A percentile compares a stretch with the other conserved stretches of the same genome.
These are phyloP conservation scores for Pelochelys cantorii DNA, from an alignment of 2,797 vertebrate species.

Conservation along the genomic window DNA sequence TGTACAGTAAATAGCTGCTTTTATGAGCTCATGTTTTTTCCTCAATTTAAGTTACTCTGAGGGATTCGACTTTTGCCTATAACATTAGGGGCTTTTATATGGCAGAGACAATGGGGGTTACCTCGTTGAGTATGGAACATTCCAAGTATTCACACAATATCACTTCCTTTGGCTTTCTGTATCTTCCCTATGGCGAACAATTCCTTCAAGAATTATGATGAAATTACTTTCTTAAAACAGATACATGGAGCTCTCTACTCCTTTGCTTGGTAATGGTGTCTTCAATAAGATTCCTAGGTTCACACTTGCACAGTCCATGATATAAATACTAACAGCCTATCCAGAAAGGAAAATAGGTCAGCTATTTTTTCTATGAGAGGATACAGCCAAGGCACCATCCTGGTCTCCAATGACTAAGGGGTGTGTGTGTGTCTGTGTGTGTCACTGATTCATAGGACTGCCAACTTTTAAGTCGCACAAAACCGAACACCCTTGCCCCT, in stretches of 20 bases:
- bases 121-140: slow-evolving; percentile 44
- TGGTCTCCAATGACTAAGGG: background rate
- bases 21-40: rapidly evolving
- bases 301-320: background rate
- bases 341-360: background rate
- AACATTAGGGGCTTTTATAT: background rate
- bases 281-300: background rate
- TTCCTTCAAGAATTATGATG: slow-evolving; percentile 29
- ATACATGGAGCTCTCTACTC: slow-evolving; percentile 2
- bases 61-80: slow-evolving; percentile 16
- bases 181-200: slow-evolving; percentile 45
- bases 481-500: too few relatives aligned
- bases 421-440: background rate
- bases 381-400: background rate
- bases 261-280: slow-evolving; percentile 29
- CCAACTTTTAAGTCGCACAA: too few relatives aligned
- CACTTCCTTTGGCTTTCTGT: slow-evolving; percentile 24
- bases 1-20: background rate
- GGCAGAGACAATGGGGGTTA: background rate
- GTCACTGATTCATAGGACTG: background rate
- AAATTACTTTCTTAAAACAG: slow-evolving; percentile 32
- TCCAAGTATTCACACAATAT: slow-evolving; percentile 27
- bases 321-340: slow-evolving; percentile 16
- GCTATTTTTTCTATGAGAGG: slow-evolving; percentile 20
- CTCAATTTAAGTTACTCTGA: background rate